phyloP scores from a whole-genome alignment of 2,888 invertebrate genomes.

The Belgica antarctica region DNA sequence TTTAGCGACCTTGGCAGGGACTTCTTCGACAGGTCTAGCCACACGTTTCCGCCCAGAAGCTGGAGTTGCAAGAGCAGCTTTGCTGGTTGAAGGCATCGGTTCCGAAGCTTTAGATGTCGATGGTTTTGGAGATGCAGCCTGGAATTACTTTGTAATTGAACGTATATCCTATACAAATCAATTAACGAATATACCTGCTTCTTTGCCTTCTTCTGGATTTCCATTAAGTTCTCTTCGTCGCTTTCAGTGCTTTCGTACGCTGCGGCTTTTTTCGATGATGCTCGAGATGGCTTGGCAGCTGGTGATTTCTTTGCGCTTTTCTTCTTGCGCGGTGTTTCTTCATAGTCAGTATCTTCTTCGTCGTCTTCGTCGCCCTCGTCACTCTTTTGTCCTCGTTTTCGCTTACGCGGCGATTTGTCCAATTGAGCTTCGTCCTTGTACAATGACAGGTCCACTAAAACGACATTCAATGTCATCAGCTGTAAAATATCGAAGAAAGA shows the following conservation, averaged over 20 bases:
- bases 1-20: constrained; percentile 44
- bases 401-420: constrained; percentile 57
- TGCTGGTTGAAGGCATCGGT: constrained; percentile 46
- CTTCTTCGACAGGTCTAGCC: constrained; percentile 29
- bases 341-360: constrained; percentile 47
- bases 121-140: neutral
- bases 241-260: constrained; percentile 48
- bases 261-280: constrained; percentile 48
- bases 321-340: constrained; percentile 25
- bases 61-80: constrained; percentile 46
- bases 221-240: constrained; percentile 49
- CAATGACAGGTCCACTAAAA: constrained; percentile 76
- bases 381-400: constrained; percentile 51
- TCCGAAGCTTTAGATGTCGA: neutral
- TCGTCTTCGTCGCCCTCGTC: constrained; percentile 45
- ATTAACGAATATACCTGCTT: neutral
- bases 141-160: too few species aligned
- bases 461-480: constrained; percentile 44
- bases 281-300: constrained; percentile 48
- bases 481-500: neutral
- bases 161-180: too few species aligned
- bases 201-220: constrained; percentile 35
- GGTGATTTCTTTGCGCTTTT: constrained; percentile 36
- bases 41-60: constrained; percentile 38
- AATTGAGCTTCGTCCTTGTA: constrained; percentile 81